A percentile compares a stretch with the other conserved stretches of the same genome.
These are phyloP conservation scores for Platycheirus albimanus DNA, from an alignment of 2,888 invertebrate species.

Conservation along the genomic window DNA sequence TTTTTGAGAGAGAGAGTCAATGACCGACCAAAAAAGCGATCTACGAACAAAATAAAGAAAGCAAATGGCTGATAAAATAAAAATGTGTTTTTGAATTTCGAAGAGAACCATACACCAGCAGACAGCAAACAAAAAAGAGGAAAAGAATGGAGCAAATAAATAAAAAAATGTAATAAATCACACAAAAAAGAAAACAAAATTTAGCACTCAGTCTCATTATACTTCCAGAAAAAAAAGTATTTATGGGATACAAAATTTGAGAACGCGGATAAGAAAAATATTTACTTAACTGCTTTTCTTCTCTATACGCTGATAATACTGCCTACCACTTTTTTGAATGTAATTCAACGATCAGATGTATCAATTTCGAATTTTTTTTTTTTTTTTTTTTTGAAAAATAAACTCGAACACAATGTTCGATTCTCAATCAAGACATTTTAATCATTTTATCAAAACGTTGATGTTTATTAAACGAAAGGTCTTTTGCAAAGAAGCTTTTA, in stretches of 20 bases:
- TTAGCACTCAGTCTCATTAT: conserved; percentile 2
- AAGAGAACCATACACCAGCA: conserved; percentile 1
- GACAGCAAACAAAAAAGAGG: background rate
- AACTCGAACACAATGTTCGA: no score
- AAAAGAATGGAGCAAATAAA: conserved; percentile 18
- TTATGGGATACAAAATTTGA: background rate
- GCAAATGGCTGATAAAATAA: conserved; percentile 62
- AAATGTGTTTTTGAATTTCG: background rate
- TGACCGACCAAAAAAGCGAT: conserved; percentile 60
- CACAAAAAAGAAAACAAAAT: conserved; percentile 2
- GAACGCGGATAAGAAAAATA: no score
- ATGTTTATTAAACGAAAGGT: no score
- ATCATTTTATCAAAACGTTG: no score
- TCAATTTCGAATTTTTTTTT: no score
- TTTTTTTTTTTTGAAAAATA: no score
- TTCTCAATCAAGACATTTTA: no score
- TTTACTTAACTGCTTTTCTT: no score
- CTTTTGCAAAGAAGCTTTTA: no score
- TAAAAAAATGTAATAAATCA: conserved; percentile 17
- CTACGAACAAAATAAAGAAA: conserved; percentile 61
- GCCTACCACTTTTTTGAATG: no score
- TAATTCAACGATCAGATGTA: no score
- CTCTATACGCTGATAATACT: no score
- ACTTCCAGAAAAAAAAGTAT: conserved; percentile 3
- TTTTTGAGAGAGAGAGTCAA: conserved; percentile 45